These are phyloP conservation scores for Falco punctatus DNA, from an alignment of 2,113 vertebrate species.

Conservation along the genomic window DNA sequence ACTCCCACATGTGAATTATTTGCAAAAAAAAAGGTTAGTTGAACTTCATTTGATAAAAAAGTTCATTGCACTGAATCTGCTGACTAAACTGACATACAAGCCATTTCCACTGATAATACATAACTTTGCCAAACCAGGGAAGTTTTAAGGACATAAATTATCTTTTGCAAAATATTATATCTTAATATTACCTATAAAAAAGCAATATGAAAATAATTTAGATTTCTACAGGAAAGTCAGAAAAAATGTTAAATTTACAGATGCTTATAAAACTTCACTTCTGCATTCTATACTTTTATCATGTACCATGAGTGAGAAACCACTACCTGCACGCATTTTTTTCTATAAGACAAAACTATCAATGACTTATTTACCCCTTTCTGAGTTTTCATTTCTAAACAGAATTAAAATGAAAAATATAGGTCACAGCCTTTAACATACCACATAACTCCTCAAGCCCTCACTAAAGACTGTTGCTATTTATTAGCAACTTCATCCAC, in stretches of 20 bases:
- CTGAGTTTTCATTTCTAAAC: not conserved
- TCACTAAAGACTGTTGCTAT: not conserved
- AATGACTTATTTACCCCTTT: not conserved
- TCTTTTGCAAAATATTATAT: not conserved
- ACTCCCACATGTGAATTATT: not conserved
- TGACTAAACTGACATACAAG: not conserved
- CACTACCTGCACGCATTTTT: not conserved
- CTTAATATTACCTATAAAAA: not conserved
- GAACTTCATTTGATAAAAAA: slow-evolving; percentile 1
- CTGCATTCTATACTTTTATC: not conserved
- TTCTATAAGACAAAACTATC: not conserved
- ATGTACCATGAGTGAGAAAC: not conserved
- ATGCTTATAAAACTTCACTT: not conserved
- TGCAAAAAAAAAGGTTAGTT: not conserved
- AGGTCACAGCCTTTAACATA: not conserved
- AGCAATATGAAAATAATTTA: not conserved
- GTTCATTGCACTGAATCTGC: not conserved
- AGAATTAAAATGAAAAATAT: not conserved
- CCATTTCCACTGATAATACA: not conserved
- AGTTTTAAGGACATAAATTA: not conserved
- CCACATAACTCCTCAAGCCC: not conserved
- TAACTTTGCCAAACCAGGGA: not conserved
- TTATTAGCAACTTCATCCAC: not conserved
- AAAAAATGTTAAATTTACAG: not conserved
- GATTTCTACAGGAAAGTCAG: not conserved